Evolutionary conservation across 2,888 invertebrate genomes (phyloP).

Genomic region (Palloptera scutellata): DNA sequence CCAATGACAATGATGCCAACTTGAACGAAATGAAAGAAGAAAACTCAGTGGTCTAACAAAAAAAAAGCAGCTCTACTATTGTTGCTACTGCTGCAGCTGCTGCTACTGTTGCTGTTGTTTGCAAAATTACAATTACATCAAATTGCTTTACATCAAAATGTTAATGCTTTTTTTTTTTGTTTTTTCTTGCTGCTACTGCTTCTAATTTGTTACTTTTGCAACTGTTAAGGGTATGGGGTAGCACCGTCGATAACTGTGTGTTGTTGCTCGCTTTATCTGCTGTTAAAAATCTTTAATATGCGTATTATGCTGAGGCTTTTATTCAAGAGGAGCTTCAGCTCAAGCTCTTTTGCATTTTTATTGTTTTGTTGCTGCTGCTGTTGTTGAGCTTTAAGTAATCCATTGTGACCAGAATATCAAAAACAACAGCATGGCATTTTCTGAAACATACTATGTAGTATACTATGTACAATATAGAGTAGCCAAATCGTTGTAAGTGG

Average conservation of each 20-base stretch:
- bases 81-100: neutral
- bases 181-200: neutral
- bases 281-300: slow-evolving; percentile 23
- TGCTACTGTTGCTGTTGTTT: slow-evolving; percentile 1
- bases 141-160: slow-evolving; percentile 13
- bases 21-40: too few relatives aligned
- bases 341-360: slow-evolving; percentile 13
- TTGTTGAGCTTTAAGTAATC: too few relatives aligned
- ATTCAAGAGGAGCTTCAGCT: neutral
- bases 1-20: too few relatives aligned
- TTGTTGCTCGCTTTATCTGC: slow-evolving; percentile 17
- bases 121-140: slow-evolving; percentile 13
- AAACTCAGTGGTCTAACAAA: too few relatives aligned
- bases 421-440: too few relatives aligned
- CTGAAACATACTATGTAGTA: too few relatives aligned
- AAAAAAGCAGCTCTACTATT: too few relatives aligned
- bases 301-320: slow-evolving; percentile 13
- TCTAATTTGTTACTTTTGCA: neutral
- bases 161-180: neutral
- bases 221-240: neutral
- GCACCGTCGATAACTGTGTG: neutral
- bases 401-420: too few relatives aligned
- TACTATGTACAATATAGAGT: too few relatives aligned
- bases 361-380: neutral
- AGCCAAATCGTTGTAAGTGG: too few relatives aligned